Evolutionary conservation across 2,797 vertebrate species (phyloP).

Genomic region (Tokudaia muenninki): DNA sequence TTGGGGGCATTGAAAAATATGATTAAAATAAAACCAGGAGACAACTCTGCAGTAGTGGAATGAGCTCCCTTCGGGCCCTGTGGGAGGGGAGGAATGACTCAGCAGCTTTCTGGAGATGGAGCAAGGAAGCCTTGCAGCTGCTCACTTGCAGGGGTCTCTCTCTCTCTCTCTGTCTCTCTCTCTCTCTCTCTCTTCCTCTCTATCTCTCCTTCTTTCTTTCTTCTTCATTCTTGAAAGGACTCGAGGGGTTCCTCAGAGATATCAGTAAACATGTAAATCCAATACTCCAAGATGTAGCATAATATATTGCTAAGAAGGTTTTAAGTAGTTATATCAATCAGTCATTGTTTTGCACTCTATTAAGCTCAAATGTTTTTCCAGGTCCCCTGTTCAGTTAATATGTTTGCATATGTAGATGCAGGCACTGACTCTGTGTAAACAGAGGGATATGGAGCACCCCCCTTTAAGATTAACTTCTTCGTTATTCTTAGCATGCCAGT

Average conservation of each 20-base stretch:
- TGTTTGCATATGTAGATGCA: neutral
- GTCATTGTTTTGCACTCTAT: neutral
- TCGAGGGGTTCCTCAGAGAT: neutral
- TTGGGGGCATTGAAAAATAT: constrained; percentile 74
- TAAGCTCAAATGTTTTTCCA: neutral
- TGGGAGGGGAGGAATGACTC: neutral
- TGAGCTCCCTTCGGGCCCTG: neutral
- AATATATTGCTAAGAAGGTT: neutral
- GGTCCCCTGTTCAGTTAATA: neutral
- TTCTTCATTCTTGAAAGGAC: constrained; percentile 11
- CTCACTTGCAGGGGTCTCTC: neutral
- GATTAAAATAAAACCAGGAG: constrained; percentile 79
- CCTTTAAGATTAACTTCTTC: constrained; percentile 32
- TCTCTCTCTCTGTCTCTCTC: fast-evolving
- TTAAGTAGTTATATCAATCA: neutral
- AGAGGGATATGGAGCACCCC: neutral
- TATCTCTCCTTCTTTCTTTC: too few relatives aligned
- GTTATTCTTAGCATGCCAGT: neutral
- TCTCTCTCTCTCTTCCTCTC: too few relatives aligned
- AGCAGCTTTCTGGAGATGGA: constrained; percentile 12
- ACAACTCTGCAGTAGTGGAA: neutral
- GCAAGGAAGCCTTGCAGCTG: neutral
- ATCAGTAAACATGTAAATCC: neutral
- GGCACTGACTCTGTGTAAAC: neutral
- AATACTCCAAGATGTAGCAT: neutral